Evolutionary conservation across 2,113 vertebrate genomes (phyloP).

Genomic region (Sylvilagus bachmani): DNA sequence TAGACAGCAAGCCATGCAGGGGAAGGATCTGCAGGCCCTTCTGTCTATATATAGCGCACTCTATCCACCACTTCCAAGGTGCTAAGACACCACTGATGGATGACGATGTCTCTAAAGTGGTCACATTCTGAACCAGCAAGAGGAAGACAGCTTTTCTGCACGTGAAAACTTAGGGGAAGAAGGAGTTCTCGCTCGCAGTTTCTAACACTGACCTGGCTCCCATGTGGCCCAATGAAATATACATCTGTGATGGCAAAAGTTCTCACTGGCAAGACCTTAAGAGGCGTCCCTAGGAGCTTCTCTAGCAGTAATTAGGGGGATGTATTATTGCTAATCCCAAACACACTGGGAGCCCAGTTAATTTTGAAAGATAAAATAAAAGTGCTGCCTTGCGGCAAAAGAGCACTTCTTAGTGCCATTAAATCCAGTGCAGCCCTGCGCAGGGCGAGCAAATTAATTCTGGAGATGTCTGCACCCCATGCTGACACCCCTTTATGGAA

Average conservation of each 20-base stretch:
- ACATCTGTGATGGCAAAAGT: not conserved
- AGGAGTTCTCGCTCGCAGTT: not conserved
- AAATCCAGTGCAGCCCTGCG: not conserved
- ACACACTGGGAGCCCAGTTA: not conserved
- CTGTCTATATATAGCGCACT: not conserved
- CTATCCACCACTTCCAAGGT: constrained; percentile 4
- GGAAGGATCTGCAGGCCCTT: not conserved
- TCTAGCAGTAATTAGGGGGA: constrained; percentile 24
- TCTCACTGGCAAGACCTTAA: not conserved
- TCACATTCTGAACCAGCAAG: constrained; percentile 44
- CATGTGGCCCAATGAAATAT: not conserved
- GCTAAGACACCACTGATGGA: constrained; percentile 24
- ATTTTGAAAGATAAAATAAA: constrained; percentile 64
- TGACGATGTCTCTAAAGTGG: constrained; percentile 57
- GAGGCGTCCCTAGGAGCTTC: not conserved
- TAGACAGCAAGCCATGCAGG: not conserved
- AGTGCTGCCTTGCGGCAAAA: constrained; percentile 23
- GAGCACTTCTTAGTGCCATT: constrained; percentile 19
- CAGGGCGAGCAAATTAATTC: not conserved
- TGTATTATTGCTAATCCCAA: not conserved
- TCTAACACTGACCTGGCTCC: not conserved
- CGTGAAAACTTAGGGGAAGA: not conserved
- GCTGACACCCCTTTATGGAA: not conserved
- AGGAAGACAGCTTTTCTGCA: not conserved
- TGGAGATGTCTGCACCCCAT: not conserved